These are phyloP conservation scores for Sisor rabdophorus DNA, from an alignment of 2,113 vertebrate genomes.

Conservation along the genomic window DNA sequence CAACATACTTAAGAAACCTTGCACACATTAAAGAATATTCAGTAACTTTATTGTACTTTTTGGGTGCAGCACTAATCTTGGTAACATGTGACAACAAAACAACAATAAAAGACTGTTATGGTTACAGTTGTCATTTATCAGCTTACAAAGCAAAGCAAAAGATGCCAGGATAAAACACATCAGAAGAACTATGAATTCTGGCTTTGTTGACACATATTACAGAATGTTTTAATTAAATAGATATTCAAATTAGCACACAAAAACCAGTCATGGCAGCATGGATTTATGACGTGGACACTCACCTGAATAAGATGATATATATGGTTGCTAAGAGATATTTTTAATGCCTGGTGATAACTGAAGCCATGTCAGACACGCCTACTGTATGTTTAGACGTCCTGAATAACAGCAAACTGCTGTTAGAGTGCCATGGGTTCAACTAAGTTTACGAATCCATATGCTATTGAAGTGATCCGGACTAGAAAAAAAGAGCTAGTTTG, in stretches of 20 bases:
- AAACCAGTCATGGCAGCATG: not conserved
- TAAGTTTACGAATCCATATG: slow-evolving; percentile 67
- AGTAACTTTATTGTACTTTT: not conserved
- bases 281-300: not conserved
- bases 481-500: slow-evolving; percentile 69
- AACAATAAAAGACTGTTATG: slow-evolving; percentile 24
- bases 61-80: not conserved
- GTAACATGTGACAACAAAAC: slow-evolving; percentile 23
- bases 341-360: slow-evolving; percentile 19
- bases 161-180: not conserved
- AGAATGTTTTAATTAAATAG: not conserved
- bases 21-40: not conserved
- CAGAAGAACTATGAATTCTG: not conserved
- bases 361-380: not conserved
- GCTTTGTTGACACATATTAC: too few relatives aligned
- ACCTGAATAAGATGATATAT: slow-evolving; percentile 11
- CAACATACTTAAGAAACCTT: too few relatives aligned
- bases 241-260: not conserved
- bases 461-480: slow-evolving; percentile 66
- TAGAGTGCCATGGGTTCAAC: slow-evolving; percentile 39
- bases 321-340: slow-evolving; percentile 42
- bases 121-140: slow-evolving; percentile 35
- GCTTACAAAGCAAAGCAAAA: not conserved
- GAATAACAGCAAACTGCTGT: not conserved
- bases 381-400: slow-evolving; percentile 1